These are phyloP conservation scores for Lucinisca nassula DNA, from an alignment of 2,888 invertebrate genomes.

Conservation along the genomic window DNA sequence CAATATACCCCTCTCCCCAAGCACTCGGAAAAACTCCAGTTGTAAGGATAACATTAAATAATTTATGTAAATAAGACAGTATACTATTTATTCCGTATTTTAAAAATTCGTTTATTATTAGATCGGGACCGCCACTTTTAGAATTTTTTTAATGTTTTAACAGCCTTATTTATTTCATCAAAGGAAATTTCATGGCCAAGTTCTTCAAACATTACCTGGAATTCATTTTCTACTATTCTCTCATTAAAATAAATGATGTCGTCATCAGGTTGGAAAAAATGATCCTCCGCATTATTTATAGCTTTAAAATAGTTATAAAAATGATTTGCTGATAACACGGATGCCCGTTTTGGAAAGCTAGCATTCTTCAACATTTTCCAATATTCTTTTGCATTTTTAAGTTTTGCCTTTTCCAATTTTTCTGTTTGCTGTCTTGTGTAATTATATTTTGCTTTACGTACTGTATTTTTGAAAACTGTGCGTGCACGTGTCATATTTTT, in stretches of 20 bases:
- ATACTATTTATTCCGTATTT: too few relatives aligned
- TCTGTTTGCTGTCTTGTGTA: slow-evolving; percentile 2
- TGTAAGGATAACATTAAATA: too few relatives aligned
- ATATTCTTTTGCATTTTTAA: slow-evolving; percentile 39
- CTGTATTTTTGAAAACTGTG: slow-evolving; percentile 2
- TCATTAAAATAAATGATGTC: background rate
- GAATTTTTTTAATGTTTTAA: too few relatives aligned
- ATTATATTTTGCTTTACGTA: background rate
- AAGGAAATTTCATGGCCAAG: too few relatives aligned
- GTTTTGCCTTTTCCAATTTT: background rate
- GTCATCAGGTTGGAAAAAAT: background rate
- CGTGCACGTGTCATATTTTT: slow-evolving; percentile 4
- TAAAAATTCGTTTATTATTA: too few relatives aligned
- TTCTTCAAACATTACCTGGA: background rate
- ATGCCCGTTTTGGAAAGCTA: background rate
- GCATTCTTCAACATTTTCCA: background rate
- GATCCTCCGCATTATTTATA: background rate
- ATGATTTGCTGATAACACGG: background rate
- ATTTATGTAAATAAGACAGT: too few relatives aligned
- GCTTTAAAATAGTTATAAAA: background rate
- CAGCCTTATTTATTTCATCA: too few relatives aligned
- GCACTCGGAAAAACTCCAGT: too few relatives aligned
- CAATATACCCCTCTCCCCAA: too few relatives aligned
- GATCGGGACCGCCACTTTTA: too few relatives aligned
- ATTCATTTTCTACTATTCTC: background rate